Evolutionary conservation across 2,113 vertebrate genomes (phyloP).

Genomic region (Dasyurus viverrinus): DNA sequence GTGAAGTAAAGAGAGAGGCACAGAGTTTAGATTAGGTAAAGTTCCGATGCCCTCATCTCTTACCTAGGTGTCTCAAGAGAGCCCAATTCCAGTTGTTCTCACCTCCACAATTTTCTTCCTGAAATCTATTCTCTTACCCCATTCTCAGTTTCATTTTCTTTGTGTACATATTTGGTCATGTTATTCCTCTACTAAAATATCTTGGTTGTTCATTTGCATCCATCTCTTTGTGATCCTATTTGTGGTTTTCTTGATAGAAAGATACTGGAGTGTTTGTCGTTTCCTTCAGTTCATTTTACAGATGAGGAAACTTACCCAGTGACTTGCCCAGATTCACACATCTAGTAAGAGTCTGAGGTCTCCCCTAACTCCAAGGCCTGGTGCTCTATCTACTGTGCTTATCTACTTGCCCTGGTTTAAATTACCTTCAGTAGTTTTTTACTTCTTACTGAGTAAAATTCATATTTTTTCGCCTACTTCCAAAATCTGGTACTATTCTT

Average conservation of each 20-base stretch:
- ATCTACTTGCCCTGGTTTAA: neutral
- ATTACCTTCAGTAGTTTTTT: neutral
- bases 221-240: too few species aligned
- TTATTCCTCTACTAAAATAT: neutral
- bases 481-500: neutral
- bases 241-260: too few species aligned
- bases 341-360: too few species aligned
- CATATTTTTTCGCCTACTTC: neutral
- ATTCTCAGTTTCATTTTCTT: neutral
- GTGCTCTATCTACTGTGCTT: too few species aligned
- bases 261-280: too few species aligned
- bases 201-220: neutral
- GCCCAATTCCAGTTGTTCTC: neutral
- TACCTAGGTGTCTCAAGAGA: neutral
- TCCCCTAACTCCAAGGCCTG: too few species aligned
- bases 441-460: neutral
- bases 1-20: neutral
- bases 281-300: too few species aligned
- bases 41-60: neutral
- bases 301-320: too few species aligned
- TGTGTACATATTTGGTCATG: neutral
- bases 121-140: neutral
- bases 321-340: too few species aligned
- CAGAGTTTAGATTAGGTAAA: neutral
- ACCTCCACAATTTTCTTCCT: neutral